Base-by-base conservation (phyloP, 1,140 invertebrate species). In the Cydia pomonella region DNA sequence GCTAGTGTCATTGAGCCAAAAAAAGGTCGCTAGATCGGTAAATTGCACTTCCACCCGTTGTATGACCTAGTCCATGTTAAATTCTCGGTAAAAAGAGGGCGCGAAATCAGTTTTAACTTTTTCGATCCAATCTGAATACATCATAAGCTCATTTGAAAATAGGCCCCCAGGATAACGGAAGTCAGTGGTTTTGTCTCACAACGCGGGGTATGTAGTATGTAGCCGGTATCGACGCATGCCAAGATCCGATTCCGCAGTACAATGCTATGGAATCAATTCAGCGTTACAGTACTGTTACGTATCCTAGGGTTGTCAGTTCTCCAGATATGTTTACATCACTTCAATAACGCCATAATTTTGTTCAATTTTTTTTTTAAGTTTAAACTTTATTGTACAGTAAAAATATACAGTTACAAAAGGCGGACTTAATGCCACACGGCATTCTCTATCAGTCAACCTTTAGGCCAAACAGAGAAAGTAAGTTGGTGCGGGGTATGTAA, bases 181-280 rank as follows among this genome's bases (percentile, higher is more conserved):
- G 53, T 10, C 21, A 59, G 53, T 59, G 53, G 53, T 59, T 59
- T 59, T 23, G 21, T 23, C 53, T 59, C 53, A 59, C 53, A 21
- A 59, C 53, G 53, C 53, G 3, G 53, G 18, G 41, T 41, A 44
- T 44, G 41, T 44, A 44, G 53, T 23, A 59, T 59, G 53, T 59
- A 50, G 53, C 53, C 53, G 53, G 44, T 12, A 59, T 59, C 53
- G 53, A 59, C 18, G 53, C 53, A 23, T 59, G 53, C 53, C 53
- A 23, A 59, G 53, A 59, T 59, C 50, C 53, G 53, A 59, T 50
- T 18, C 47, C 21, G 21, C 53, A 59, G 53, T 59, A 59, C 53
- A 59, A 59, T 59, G 53, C 53, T 21, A 23, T 59, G 21, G 53
- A 59, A 59, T 59, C 53, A 59, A 59, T 59, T 59, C 21, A 10